Evolutionary conservation across 1,140 invertebrate species (phyloP), one percentile per base, ranked within the genome.

Genomic region (Neuroterus valhalla): DNA sequence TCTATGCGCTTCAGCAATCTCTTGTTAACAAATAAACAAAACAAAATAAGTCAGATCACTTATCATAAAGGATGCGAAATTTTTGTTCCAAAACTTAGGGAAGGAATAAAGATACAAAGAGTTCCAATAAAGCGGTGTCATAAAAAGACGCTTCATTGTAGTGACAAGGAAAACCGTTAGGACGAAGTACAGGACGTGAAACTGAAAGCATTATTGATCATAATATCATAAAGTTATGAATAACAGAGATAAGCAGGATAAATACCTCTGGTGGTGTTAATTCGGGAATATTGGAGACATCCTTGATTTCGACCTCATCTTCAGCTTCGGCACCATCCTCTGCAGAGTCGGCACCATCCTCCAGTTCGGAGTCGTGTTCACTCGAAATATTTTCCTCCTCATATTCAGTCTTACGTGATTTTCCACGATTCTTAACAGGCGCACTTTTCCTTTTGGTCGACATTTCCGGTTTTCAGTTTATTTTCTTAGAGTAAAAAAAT

Each of bases 381-480:
- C 88, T 89, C 31, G 88, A 90, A 72, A 90, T 89, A 71, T 90
- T 87, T 67, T 91, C 89, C 11, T 90, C 89, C 55, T 90, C 90
- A 71, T 90, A 90, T 43, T 89, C 86, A 23, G 88, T 87, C 69
- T 88, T 90, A 17, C 83, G 82, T 10, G 81, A 76, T 77, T 91
- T 91, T 21, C 81, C 78, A 42, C 86, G 87, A 15, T 90, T 90
- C 71, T 88, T 89, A 42, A 10, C 69, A 1, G 82, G 21, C 10
- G 79, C 42, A 70, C 55, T 81, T 84, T 89, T 90, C 31, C 88
- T 82, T 70, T 90, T 90, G 38, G 81, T 74, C 66, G 87, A 88
- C 86, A 88, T 88, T 52, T 74, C 72, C 42, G 45, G 50, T 44
- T 69, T 70, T 73, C 14, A 31, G 23, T 62, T 62, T n/a, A 38